These are phyloP conservation scores for Lochmaea crataegi DNA, from an alignment of 2,888 invertebrate species.

Conservation along the genomic window DNA sequence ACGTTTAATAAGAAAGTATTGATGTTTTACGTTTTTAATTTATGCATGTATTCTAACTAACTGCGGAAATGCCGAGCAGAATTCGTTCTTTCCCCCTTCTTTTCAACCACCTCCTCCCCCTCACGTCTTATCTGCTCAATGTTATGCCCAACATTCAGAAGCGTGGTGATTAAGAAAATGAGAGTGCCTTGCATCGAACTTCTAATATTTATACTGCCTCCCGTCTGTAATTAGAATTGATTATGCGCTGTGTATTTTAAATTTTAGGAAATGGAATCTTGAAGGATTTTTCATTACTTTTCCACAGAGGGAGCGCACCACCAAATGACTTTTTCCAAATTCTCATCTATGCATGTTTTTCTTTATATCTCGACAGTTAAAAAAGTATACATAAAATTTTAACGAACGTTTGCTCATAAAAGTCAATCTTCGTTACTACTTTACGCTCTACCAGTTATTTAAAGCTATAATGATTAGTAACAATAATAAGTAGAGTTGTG, in stretches of 20 bases:
- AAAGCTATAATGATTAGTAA: no score
- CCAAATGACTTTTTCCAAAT: conserved; percentile 9
- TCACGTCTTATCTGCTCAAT: conserved; percentile 46
- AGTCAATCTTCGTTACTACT: no score
- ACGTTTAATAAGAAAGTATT: conserved; percentile 62
- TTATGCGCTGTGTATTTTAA: conserved; percentile 40
- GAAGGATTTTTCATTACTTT: conserved; percentile 31
- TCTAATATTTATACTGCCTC: conserved; percentile 45
- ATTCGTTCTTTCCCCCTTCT: conserved; percentile 44
- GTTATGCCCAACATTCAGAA: conserved; percentile 33
- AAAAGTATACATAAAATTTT: conserved; percentile 1
- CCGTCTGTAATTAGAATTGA: conserved; percentile 47
- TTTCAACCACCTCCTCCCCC: conserved; percentile 27
- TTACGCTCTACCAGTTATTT: no score
- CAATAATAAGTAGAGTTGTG: no score
- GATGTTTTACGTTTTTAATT: conserved; percentile 63
- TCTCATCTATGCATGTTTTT: not conserved
- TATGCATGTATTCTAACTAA: conserved; percentile 61
- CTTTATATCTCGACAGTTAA: not conserved
- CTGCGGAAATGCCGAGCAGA: conserved; percentile 41
- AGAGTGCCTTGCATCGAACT: conserved; percentile 46
- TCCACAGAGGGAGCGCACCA: conserved; percentile 16
- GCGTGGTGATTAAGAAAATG: conserved; percentile 48
- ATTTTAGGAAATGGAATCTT: conserved; percentile 33
- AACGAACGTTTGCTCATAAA: not conserved